Conservation (phyloP, 2,113 vertebrate genomes). For the Nycticryphes semicollaris region DNA sequence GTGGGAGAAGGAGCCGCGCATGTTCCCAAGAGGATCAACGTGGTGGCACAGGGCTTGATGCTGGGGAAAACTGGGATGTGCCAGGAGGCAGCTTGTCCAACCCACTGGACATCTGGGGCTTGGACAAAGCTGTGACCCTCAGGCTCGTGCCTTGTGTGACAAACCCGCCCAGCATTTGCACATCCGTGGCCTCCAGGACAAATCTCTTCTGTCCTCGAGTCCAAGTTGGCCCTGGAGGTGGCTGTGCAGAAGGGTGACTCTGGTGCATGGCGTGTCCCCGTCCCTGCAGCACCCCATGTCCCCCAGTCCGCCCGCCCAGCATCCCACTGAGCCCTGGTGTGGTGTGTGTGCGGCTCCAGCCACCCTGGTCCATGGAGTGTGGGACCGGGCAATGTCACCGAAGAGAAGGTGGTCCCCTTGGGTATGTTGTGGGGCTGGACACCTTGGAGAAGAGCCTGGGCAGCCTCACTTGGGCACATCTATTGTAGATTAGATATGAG, state of each 20-base stretch:
- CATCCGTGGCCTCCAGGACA: rapidly evolving
- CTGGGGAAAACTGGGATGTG: not conserved
- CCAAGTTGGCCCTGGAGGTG: rapidly evolving
- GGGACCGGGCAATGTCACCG: not conserved
- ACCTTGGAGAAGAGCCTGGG: not conserved
- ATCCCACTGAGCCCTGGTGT: not conserved
- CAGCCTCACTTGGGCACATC: no score
- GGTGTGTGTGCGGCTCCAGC: rapidly evolving
- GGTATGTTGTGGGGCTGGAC: not conserved
- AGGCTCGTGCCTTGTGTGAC: not conserved
- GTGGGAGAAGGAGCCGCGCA: not conserved
- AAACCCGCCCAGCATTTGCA: not conserved
- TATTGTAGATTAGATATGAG: no score
- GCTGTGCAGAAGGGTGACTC: rapidly evolving
- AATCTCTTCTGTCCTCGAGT: rapidly evolving
- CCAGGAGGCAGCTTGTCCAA: rapidly evolving
- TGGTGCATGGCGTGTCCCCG: rapidly evolving
- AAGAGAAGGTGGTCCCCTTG: not conserved
- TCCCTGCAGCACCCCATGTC: not conserved
- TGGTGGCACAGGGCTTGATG: rapidly evolving
- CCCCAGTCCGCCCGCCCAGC: not conserved
- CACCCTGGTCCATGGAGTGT: not conserved
- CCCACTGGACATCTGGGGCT: rapidly evolving
- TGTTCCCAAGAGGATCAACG: not conserved
- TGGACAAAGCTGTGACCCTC: not conserved